Evolutionary conservation across 2,888 invertebrate species (phyloP).

Genomic region (Drosophila maculinotata): DNA sequence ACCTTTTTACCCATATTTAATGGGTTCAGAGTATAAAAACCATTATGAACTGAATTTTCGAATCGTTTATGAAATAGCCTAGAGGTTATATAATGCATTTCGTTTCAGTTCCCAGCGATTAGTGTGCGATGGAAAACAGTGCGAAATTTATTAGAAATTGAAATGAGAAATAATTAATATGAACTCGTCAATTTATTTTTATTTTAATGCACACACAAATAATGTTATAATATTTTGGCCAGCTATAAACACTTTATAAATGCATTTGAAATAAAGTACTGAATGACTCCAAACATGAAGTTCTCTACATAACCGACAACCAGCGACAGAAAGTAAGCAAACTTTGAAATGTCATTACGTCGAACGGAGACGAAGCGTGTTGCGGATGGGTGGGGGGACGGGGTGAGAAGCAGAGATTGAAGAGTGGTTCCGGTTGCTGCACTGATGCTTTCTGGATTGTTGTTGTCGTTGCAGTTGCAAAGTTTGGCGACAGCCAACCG

Average conservation of each 20-base stretch:
- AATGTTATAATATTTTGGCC: background rate
- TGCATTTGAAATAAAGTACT: conserved; percentile 41
- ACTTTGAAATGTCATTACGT: conserved; percentile 50
- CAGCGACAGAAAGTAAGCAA: conserved; percentile 49
- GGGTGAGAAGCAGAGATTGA: background rate
- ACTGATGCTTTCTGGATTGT: background rate
- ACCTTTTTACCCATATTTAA: too few species aligned
- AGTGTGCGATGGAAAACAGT: too few species aligned
- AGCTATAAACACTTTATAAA: conserved; percentile 30
- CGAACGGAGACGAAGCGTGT: conserved; percentile 1
- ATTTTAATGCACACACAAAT: background rate
- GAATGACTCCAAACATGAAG: conserved; percentile 41
- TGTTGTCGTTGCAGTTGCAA: conserved; percentile 15
- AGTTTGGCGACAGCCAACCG: conserved; percentile 59
- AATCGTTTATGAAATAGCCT: too few species aligned
- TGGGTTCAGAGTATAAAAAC: too few species aligned
- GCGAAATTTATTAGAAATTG: background rate
- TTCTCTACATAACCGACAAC: conserved; percentile 31
- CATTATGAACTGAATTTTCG: too few species aligned
- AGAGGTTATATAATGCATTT: too few species aligned
- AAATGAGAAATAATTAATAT: background rate
- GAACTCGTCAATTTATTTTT: conserved; percentile 11
- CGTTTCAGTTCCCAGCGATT: too few species aligned
- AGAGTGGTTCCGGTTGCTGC: conserved; percentile 20
- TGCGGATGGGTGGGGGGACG: too few species aligned